These are phyloP conservation scores for Epistrophe grossulariae DNA, from an alignment of 2,888 invertebrate species.

Conservation along the genomic window DNA sequence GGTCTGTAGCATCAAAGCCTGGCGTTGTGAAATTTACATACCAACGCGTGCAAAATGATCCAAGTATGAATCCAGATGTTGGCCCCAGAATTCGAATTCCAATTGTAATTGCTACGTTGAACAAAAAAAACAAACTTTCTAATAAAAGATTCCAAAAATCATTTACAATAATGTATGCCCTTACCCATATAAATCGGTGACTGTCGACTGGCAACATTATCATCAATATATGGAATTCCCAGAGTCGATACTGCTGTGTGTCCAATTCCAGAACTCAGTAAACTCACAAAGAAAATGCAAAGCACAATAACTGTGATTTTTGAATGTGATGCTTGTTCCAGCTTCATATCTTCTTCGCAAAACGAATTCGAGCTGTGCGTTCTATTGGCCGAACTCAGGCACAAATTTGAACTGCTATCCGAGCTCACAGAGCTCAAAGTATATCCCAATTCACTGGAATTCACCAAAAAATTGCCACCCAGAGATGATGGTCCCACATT, in stretches of 20 bases:
- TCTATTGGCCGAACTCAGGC: slow-evolving; percentile 78
- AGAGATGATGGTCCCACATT: neutral
- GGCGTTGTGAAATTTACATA: slow-evolving; percentile 93
- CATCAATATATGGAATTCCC: slow-evolving; percentile 96
- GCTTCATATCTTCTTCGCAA: slow-evolving; percentile 87
- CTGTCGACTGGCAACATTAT: slow-evolving; percentile 95
- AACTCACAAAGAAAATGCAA: slow-evolving; percentile 94
- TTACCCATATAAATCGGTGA: slow-evolving; percentile 95
- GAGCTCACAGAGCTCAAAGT: slow-evolving; percentile 67
- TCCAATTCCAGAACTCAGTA: slow-evolving; percentile 95
- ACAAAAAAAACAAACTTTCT: slow-evolving; percentile 51
- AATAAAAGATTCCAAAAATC: slow-evolving; percentile 1
- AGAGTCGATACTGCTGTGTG: slow-evolving; percentile 96
- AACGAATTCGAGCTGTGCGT: slow-evolving; percentile 76
- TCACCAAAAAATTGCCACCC: slow-evolving; percentile 29
- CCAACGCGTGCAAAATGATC: slow-evolving; percentile 93
- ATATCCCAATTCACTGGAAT: slow-evolving; percentile 50
- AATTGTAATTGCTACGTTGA: slow-evolving; percentile 92
- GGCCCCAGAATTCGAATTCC: slow-evolving; percentile 96
- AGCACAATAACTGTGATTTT: slow-evolving; percentile 92
- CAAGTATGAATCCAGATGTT: slow-evolving; percentile 94
- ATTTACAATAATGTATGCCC: neutral
- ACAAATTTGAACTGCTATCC: slow-evolving; percentile 81
- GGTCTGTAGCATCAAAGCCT: slow-evolving; percentile 91
- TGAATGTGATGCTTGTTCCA: slow-evolving; percentile 88